Evolutionary conservation across 1,140 invertebrate genomes (phyloP).

Genomic region (Epicauta chinensis): DNA sequence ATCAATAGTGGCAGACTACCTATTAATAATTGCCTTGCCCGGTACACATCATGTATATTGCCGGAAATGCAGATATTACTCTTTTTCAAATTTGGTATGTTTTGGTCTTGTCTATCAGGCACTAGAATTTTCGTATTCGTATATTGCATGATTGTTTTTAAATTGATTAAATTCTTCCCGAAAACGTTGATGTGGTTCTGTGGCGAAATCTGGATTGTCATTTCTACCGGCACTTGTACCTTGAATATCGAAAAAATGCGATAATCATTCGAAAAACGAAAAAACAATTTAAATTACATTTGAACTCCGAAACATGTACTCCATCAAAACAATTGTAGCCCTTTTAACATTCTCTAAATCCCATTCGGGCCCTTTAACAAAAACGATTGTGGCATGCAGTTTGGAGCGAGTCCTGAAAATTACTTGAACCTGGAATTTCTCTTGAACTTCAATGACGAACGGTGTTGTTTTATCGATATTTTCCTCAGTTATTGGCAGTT

Average conservation of each 20-base stretch:
- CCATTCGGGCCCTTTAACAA: conserved; percentile 85
- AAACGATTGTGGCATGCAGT: conserved; percentile 72
- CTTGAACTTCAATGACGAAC: conserved; percentile 77
- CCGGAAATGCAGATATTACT: conserved; percentile 89
- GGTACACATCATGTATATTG: conserved; percentile 79
- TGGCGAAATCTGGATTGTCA: conserved; percentile 89
- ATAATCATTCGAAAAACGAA: too few species aligned
- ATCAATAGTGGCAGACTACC: conserved; percentile 85
- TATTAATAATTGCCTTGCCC: conserved; percentile 83
- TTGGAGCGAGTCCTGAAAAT: conserved; percentile 76
- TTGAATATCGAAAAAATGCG: too few species aligned
- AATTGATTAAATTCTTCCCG: conserved; percentile 75
- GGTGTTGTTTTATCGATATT: conserved; percentile 70
- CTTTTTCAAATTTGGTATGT: conserved; percentile 78
- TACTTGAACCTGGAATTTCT: conserved; percentile 82
- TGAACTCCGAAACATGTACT: conserved; percentile 73
- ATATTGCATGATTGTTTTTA: conserved; percentile 79
- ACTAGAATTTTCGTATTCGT: too few species aligned
- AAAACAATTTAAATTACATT: too few species aligned
- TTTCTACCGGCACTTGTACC: conserved; percentile 78
- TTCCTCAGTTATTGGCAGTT: conserved; percentile 73
- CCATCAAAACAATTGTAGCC: conserved; percentile 74
- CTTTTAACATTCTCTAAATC: conserved; percentile 82
- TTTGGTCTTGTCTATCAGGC: conserved; percentile 75
- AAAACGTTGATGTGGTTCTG: conserved; percentile 87